These are phyloP conservation scores for Exephanes ischioxanthus DNA, from an alignment of 2,888 invertebrate genomes.

Conservation along the genomic window DNA sequence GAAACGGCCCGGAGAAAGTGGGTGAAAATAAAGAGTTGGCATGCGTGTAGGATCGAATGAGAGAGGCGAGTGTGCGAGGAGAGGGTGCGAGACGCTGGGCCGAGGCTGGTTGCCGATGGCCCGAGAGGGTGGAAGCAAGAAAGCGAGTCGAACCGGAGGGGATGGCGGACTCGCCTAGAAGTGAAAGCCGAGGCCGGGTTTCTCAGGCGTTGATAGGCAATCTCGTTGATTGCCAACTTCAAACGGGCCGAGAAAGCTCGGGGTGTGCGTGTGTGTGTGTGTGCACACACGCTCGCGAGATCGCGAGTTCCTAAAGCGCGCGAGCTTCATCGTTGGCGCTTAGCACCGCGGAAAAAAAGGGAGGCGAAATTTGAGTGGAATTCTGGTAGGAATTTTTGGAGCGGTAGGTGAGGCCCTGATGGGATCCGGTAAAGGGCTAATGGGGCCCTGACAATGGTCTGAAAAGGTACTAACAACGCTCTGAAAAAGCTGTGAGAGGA, in stretches of 20 bases:
- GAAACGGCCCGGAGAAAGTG: constrained; percentile 46
- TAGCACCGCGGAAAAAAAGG: no score
- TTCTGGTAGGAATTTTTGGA: no score
- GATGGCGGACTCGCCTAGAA: constrained; percentile 54
- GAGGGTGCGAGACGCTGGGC: constrained; percentile 29
- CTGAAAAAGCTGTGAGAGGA: no score
- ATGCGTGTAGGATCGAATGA: constrained; percentile 55
- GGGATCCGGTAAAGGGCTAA: no score
- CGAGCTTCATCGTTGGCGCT: background rate
- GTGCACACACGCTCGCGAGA: constrained; percentile 13
- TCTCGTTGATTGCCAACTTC: constrained; percentile 84
- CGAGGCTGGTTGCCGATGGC: constrained; percentile 20
- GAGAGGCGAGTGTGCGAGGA: constrained; percentile 32
- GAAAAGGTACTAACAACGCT: no score
- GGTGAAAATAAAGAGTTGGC: constrained; percentile 67
- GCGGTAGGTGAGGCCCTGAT: no score
- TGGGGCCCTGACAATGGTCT: no score
- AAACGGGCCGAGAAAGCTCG: constrained; percentile 80
- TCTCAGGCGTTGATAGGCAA: constrained; percentile 84
- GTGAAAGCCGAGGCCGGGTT: constrained; percentile 72
- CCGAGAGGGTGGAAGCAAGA: constrained; percentile 56
- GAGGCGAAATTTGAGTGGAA: no score
- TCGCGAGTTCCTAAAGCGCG: constrained; percentile 28
- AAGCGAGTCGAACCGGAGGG: constrained; percentile 49
- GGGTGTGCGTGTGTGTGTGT: background rate